Evolutionary conservation across 2,797 vertebrate species (phyloP).

Genomic region (Crossoptilon crossoptilon): DNA sequence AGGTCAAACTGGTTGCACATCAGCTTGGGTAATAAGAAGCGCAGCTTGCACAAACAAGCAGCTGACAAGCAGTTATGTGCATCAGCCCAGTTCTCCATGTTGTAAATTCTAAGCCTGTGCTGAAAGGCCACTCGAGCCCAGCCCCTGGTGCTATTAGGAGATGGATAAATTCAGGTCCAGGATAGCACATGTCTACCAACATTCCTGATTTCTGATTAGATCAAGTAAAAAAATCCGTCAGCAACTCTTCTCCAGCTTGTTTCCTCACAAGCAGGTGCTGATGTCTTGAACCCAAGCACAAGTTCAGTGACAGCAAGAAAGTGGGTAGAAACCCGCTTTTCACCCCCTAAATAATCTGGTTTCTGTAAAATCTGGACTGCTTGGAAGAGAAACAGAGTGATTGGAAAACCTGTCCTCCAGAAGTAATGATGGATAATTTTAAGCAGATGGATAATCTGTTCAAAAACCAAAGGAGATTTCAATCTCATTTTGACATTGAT

Average conservation of each 20-base stretch:
- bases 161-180: background rate
- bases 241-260: background rate
- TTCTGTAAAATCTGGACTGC: background rate
- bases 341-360: background rate
- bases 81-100: fast-evolving
- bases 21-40: background rate
- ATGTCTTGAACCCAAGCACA: background rate
- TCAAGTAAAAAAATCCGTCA: background rate
- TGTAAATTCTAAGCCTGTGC: background rate
- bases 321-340: background rate
- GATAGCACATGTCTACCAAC: background rate
- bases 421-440: background rate
- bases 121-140: background rate
- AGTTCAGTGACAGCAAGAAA: background rate
- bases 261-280: background rate
- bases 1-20: background rate
- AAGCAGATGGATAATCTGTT: background rate
- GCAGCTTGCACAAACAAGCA: background rate
- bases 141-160: background rate
- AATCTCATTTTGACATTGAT: background rate
- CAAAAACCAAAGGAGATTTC: conserved; percentile 1
- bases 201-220: background rate
- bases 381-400: background rate
- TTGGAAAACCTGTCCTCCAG: background rate
- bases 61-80: background rate